A percentile compares a stretch with the other conserved stretches of the same genome.
Evolutionary conservation across 2,797 vertebrate species (phyloP).

Genomic region (Carduelis carduelis): DNA sequence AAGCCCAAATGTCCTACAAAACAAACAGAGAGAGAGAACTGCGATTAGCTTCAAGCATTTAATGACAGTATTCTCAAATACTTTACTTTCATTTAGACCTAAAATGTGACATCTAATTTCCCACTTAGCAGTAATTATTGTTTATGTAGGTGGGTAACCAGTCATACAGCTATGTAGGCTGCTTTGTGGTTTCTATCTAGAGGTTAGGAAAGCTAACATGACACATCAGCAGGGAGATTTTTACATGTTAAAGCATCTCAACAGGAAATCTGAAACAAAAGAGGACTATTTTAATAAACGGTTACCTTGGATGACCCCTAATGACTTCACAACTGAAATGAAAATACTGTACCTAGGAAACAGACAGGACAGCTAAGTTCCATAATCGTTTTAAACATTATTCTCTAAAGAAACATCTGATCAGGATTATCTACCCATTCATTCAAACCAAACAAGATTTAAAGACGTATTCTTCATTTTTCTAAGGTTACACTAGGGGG

Average conservation of each 20-base stretch:
- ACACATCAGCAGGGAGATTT: conserved; percentile 73
- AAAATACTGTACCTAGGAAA: conserved; percentile 68
- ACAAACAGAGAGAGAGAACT: conserved; percentile 69
- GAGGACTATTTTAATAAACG: conserved; percentile 68
- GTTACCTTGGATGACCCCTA: conserved; percentile 76
- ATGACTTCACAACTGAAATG: conserved; percentile 68
- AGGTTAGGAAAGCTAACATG: conserved; percentile 70
- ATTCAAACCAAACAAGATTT: conserved; percentile 72
- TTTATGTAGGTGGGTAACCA: conserved; percentile 69
- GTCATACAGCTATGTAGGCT: conserved; percentile 61
- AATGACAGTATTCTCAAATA: conserved; percentile 66
- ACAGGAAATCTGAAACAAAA: conserved; percentile 80
- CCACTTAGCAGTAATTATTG: conserved; percentile 61
- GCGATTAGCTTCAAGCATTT: conserved; percentile 63
- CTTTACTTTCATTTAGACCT: conserved; percentile 61
- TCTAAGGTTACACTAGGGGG: conserved; percentile 54
- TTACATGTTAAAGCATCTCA: conserved; percentile 73
- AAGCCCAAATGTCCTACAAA: conserved; percentile 95
- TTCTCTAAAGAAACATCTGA: conserved; percentile 76
- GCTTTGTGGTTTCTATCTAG: conserved; percentile 70
- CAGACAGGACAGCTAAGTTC: conserved; percentile 61
- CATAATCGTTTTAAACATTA: conserved; percentile 69
- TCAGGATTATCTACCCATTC: conserved; percentile 70
- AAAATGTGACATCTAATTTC: conserved; percentile 66
- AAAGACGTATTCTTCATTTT: conserved; percentile 68